Conservation (phyloP, 2,113 vertebrate species). For the Sylvilagus bachmani region DNA sequence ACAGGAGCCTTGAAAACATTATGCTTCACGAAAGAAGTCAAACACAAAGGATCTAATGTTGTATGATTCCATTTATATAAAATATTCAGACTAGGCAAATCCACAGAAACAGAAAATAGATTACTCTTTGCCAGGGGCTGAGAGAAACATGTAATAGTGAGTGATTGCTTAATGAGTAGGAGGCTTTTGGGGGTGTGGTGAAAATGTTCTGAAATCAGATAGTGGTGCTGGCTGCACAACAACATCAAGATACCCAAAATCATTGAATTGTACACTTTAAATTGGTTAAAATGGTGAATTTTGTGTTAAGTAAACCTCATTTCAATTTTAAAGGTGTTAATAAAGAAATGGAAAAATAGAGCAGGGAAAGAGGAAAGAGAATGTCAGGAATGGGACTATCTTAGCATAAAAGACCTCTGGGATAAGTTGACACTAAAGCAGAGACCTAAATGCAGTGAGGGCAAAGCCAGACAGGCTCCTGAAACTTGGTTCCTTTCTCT, state of each 20-base stretch:
- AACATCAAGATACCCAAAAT: neutral
- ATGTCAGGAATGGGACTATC: neutral
- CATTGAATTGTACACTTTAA: neutral
- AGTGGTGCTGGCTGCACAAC: neutral
- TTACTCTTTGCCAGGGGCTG: neutral
- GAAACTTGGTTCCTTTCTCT: neutral
- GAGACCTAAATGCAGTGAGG: neutral
- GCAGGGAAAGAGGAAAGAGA: neutral
- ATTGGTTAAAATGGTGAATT: neutral
- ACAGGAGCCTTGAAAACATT: neutral
- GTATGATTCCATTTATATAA: neutral
- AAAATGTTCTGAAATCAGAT: neutral
- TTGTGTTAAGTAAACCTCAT: neutral
- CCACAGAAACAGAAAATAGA: neutral
- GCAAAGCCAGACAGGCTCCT: neutral
- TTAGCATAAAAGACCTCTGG: neutral
- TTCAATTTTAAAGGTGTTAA: constrained; percentile 28
- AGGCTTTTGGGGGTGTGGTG: neutral
- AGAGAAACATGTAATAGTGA: neutral
- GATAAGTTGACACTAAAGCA: neutral
- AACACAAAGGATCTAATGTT: neutral
- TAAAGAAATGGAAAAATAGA: neutral
- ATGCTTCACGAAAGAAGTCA: neutral
- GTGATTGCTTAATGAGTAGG: neutral
- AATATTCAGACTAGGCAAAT: neutral